Percentiles rank a stretch among this genome's conserved stretches.
Evolutionary conservation across 2,797 vertebrate species (phyloP).

Genomic region (Lerista edwardsae): DNA sequence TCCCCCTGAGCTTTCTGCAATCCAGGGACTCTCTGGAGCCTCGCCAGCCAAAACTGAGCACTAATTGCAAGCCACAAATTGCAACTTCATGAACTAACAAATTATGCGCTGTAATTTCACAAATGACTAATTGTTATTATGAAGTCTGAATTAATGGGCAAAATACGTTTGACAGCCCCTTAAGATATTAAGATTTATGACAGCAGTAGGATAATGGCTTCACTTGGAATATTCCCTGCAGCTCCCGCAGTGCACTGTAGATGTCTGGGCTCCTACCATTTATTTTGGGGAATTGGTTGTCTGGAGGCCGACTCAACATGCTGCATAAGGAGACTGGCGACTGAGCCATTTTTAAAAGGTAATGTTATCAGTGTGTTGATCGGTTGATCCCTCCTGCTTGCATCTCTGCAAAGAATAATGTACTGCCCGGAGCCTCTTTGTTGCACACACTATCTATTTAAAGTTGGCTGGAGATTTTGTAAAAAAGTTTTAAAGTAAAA

Average conservation of each 20-base stretch:
- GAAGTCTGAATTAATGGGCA: slow-evolving; percentile 30
- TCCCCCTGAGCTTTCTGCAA: not conserved
- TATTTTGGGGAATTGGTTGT: not conserved
- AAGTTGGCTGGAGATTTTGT: no score
- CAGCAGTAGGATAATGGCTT: slow-evolving; percentile 16
- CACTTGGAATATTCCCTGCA: not conserved
- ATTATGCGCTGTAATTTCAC: slow-evolving; percentile 47
- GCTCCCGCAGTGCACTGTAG: not conserved
- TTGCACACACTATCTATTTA: not conserved
- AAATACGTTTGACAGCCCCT: slow-evolving; percentile 39
- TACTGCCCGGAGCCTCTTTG: not conserved
- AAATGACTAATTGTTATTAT: slow-evolving; percentile 49
- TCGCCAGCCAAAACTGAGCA: slow-evolving; percentile 1
- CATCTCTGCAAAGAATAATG: not conserved
- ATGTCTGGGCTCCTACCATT: not conserved
- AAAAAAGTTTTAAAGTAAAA: not conserved
- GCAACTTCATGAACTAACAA: slow-evolving; percentile 34
- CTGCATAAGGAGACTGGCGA: not conserved
- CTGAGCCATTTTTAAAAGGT: not conserved
- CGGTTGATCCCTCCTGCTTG: no score
- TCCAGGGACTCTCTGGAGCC: not conserved
- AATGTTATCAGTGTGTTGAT: not conserved
- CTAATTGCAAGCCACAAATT: slow-evolving; percentile 41
- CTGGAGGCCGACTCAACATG: not conserved
- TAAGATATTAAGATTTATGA: slow-evolving; percentile 41